These are phyloP conservation scores for Rhodeus uyekii DNA, from an alignment of 2,797 vertebrate genomes.

Conservation along the genomic window DNA sequence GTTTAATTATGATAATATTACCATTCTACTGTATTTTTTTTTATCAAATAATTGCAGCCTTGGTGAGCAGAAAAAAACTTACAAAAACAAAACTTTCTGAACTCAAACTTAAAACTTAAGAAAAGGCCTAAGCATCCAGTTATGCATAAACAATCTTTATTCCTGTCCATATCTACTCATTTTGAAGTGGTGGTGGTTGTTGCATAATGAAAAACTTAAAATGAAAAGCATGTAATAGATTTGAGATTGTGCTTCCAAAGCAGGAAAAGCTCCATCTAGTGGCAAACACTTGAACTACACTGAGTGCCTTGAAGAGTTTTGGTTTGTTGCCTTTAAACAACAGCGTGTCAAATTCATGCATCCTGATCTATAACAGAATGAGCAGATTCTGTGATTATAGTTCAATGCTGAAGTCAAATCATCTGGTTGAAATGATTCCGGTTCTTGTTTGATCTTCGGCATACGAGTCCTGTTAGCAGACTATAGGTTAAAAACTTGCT, in stretches of 20 bases:
- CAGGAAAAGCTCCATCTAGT: neutral
- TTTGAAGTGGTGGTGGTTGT: neutral
- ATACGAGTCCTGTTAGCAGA: too few species aligned
- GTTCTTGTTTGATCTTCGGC: conserved; percentile 12
- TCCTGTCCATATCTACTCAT: neutral
- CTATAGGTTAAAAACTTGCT: neutral
- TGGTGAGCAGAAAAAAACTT: neutral
- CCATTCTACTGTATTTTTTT: neutral
- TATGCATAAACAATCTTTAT: neutral
- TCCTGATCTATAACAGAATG: too few species aligned
- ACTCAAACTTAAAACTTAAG: too few species aligned
- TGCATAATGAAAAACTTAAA: neutral
- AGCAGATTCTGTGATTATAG: too few species aligned
- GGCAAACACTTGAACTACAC: neutral
- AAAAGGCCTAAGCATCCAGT: neutral
- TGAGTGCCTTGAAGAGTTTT: neutral
- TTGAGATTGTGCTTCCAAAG: neutral
- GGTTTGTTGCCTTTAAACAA: neutral
- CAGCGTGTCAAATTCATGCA: neutral
- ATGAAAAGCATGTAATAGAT: neutral
- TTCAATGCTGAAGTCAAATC: too few species aligned
- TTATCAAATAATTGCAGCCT: neutral
- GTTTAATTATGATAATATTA: neutral
- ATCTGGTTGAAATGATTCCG: too few species aligned
- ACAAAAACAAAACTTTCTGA: neutral